phyloP scores from a whole-genome alignment of 2,113 vertebrate species.

The Platysternon megacephalum region DNA sequence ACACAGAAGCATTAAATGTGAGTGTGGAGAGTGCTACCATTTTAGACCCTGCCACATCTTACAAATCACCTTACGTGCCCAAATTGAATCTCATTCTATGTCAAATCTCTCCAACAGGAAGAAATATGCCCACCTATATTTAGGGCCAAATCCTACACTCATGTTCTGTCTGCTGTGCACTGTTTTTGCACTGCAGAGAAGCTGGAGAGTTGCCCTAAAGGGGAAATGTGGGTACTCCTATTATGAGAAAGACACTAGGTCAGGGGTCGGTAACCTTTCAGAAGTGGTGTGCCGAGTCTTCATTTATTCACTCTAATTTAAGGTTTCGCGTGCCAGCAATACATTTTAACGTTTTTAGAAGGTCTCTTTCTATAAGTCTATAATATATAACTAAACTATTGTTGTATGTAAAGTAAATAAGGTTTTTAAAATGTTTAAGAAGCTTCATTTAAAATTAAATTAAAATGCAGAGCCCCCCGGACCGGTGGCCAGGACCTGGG shows the following conservation, averaged over 20 bases:
- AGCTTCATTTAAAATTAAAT: no score
- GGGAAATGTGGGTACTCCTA: neutral
- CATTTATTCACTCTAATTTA: no score
- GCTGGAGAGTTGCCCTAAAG: neutral
- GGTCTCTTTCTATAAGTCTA: no score
- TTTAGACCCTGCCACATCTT: slow-evolving; percentile 6
- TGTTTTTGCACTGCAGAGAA: neutral
- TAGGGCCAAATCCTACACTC: neutral
- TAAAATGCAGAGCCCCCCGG: no score
- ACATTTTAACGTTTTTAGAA: no score
- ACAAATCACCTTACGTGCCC: neutral
- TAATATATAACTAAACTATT: no score
- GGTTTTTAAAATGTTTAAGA: no score
- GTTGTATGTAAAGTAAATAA: no score
- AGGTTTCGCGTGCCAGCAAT: no score
- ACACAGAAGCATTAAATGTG: slow-evolving; percentile 20
- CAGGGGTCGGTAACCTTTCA: no score
- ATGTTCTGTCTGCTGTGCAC: neutral
- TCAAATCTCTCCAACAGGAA: neutral
- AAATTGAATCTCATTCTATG: neutral
- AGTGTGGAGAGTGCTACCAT: neutral
- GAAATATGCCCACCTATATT: neutral
- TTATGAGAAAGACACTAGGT: neutral
- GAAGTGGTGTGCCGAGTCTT: no score
- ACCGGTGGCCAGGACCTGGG: no score